A percentile compares a stretch with the other conserved stretches of the same genome.
These are phyloP conservation scores for Holotrichia oblita DNA, from an alignment of 1,140 invertebrate genomes.

Conservation along the genomic window DNA sequence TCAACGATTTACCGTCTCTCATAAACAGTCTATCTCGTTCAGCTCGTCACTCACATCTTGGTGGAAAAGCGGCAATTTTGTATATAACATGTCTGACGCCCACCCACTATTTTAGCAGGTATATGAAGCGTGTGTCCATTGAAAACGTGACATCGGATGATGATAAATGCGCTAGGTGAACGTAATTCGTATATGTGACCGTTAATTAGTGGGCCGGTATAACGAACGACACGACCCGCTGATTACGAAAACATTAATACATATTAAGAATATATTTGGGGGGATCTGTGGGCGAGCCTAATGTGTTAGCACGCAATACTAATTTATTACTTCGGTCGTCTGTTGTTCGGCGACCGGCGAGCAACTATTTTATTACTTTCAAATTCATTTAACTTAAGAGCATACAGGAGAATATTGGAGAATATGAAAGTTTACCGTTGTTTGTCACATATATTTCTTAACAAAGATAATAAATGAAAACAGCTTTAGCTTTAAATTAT, in stretches of 20 bases:
- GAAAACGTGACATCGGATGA: background rate
- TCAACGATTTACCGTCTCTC: background rate
- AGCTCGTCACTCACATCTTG: background rate
- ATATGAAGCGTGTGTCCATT: background rate
- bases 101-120: background rate
- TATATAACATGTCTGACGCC: background rate
- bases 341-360: background rate
- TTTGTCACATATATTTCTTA: no score
- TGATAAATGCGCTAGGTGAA: conserved; percentile 23
- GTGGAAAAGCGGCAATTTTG: background rate
- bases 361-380: background rate
- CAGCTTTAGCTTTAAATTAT: no score
- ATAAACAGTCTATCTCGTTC: background rate
- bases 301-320: conserved; percentile 20
- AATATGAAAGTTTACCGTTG: no score
- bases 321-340: conserved; percentile 26
- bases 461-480: no score
- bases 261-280: conserved; percentile 32
- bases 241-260: conserved; percentile 37
- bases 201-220: conserved; percentile 30
- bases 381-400: no score
- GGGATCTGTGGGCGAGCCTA: conserved; percentile 5
- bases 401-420: no score
- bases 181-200: conserved; percentile 24
- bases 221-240: conserved; percentile 25